Conservation (phyloP, 2,888 invertebrate species). For the Mythimna loreyi region DNA sequence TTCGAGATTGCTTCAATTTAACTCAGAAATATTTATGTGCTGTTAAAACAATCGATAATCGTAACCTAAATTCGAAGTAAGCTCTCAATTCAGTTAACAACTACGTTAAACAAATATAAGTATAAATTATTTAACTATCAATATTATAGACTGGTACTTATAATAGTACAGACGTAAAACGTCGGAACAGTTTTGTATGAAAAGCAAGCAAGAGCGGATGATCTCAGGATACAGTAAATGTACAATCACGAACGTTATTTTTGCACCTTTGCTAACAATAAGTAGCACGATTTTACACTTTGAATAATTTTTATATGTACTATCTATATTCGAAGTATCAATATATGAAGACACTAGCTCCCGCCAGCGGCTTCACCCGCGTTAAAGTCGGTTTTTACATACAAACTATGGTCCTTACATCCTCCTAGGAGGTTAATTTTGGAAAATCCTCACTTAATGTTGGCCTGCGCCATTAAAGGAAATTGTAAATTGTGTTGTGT, state of each 20-base stretch:
- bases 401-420: no score
- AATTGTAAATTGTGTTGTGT: no score
- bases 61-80: constrained; percentile 55
- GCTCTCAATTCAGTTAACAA: constrained; percentile 39
- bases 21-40: constrained; percentile 45
- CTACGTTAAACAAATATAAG: constrained; percentile 24
- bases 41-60: constrained; percentile 56
- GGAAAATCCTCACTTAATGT: no score
- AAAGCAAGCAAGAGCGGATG: constrained; percentile 36
- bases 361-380: no score
- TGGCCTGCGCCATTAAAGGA: no score
- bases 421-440: no score
- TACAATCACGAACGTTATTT: constrained; percentile 63
- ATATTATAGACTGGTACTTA: constrained; percentile 13
- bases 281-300: constrained; percentile 55
- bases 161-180: constrained; percentile 7
- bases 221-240: constrained; percentile 57
- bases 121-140: constrained; percentile 33
- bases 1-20: constrained; percentile 27
- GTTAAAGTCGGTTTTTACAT: no score
- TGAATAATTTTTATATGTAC: constrained; percentile 14
- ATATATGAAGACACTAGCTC: neutral
- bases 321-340: neutral
- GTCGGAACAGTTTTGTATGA: constrained; percentile 20
- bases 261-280: constrained; percentile 51